Evolutionary conservation across 2,113 vertebrate species (phyloP).

Genomic region (Thomomys bottae): DNA sequence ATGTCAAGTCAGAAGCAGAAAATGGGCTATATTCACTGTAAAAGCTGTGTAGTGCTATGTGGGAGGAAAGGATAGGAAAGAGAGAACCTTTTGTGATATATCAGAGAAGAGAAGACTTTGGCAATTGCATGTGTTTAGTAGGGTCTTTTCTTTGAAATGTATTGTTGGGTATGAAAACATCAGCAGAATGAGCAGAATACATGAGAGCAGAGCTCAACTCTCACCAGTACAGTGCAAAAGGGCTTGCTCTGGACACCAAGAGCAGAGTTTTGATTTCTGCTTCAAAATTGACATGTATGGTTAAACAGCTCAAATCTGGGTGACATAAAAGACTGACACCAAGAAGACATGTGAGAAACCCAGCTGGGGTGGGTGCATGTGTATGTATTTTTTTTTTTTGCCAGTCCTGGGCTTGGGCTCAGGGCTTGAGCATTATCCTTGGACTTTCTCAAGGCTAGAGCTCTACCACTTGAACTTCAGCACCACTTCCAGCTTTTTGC

Average conservation of each 20-base stretch:
- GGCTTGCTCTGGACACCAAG: not conserved
- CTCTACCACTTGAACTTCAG: too few species aligned
- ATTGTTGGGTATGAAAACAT: not conserved
- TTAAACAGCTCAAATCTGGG: not conserved
- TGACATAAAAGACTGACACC: not conserved
- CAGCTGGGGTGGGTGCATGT: rapidly evolving
- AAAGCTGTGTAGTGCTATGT: not conserved
- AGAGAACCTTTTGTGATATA: not conserved
- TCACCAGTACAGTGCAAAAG: not conserved
- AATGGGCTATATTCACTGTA: not conserved
- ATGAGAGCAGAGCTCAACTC: not conserved
- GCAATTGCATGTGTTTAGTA: not conserved
- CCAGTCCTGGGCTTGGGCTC: too few species aligned
- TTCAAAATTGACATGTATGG: not conserved
- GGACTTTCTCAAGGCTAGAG: too few species aligned
- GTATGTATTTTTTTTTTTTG: rapidly evolving
- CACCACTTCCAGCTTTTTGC: too few species aligned
- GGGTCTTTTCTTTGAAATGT: not conserved
- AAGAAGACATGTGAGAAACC: not conserved
- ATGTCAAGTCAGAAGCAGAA: not conserved
- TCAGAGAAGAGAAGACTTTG: not conserved
- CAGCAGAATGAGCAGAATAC: not conserved
- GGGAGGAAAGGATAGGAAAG: not conserved
- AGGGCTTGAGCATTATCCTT: too few species aligned
- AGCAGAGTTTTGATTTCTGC: not conserved